Conservation (phyloP, 2,113 vertebrate species). For the Etia nguti region DNA sequence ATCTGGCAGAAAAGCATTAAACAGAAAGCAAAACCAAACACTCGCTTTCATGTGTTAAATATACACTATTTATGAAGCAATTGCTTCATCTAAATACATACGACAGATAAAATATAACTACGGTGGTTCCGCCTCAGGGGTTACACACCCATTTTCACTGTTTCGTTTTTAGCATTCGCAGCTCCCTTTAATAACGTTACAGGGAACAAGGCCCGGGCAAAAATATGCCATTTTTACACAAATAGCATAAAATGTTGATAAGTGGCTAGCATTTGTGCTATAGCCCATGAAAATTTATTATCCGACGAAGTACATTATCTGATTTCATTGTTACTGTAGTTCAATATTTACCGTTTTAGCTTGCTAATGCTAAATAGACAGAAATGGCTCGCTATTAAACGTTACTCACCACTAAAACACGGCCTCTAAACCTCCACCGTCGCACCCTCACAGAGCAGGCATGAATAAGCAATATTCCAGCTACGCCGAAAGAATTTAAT, state of each 20-base stretch:
- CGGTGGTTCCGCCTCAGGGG: background rate
- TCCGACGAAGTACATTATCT: background rate
- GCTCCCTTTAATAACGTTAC: background rate
- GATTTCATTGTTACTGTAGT: background rate
- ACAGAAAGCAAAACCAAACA: background rate
- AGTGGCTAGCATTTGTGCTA: background rate
- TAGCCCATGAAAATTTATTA: too few species aligned
- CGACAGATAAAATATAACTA: background rate
- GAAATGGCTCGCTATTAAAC: background rate
- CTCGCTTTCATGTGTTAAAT: background rate
- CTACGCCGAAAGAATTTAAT: background rate
- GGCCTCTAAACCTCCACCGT: conserved; percentile 35
- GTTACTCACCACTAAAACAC: conserved; percentile 46
- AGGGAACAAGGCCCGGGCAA: background rate
- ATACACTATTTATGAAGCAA: background rate
- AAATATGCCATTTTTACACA: background rate
- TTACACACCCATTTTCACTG: conserved; percentile 12
- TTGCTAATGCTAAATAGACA: background rate
- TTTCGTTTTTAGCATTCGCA: background rate
- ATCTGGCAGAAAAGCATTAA: background rate
- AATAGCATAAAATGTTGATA: background rate
- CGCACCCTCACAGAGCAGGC: background rate
- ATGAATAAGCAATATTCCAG: background rate
- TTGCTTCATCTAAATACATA: background rate
- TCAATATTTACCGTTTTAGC: background rate